These are phyloP conservation scores for Protophormia terraenovae DNA, from an alignment of 2,888 invertebrate genomes.

Conservation along the genomic window DNA sequence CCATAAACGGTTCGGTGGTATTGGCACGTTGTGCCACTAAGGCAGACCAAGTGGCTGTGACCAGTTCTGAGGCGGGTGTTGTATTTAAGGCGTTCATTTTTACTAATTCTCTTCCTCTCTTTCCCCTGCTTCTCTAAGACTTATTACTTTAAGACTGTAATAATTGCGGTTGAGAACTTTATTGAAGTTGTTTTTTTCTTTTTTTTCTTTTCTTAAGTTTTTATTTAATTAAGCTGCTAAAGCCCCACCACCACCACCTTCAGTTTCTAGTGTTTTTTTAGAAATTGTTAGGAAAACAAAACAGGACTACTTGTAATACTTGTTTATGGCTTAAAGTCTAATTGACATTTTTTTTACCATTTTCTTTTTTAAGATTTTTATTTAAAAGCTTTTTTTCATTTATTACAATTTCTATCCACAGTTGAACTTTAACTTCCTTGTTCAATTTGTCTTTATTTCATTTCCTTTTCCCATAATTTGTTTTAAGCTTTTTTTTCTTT, in stretches of 20 bases:
- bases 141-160: background rate
- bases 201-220: background rate
- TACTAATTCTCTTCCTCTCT: background rate
- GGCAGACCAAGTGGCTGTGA: constrained; percentile 59
- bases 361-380: background rate
- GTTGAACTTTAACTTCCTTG: constrained; percentile 45
- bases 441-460: constrained; percentile 27
- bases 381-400: background rate
- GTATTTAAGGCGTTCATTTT: constrained; percentile 23
- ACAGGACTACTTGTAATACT: too few relatives aligned
- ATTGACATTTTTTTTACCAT: background rate
- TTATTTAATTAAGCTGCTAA: background rate
- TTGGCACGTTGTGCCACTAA: constrained; percentile 55
- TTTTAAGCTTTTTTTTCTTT: background rate
- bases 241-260: background rate
- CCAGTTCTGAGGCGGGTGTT: constrained; percentile 26
- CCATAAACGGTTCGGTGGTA: constrained; percentile 34
- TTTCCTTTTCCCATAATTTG: constrained; percentile 31
- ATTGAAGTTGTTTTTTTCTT: background rate
- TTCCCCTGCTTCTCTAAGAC: background rate
- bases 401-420: background rate
- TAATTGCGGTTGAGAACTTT: background rate
- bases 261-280: background rate
- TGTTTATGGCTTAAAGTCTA: background rate
- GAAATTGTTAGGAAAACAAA: background rate